Percentiles rank a stretch among this genome's conserved stretches.
Conservation (phyloP, 2,888 invertebrate species). For the Nomada ruficornis region DNA sequence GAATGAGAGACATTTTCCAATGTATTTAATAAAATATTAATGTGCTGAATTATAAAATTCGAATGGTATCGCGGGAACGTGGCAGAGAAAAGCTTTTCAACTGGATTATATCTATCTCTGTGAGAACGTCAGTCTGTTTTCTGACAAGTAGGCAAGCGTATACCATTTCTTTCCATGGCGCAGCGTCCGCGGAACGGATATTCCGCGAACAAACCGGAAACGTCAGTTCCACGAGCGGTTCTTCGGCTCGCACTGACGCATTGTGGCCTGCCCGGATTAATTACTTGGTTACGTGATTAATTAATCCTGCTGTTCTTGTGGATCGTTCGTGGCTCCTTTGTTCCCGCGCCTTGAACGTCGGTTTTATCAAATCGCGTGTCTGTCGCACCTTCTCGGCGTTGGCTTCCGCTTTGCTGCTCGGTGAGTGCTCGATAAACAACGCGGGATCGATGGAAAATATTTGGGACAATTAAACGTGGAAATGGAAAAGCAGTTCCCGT, state of each 20-base stretch:
- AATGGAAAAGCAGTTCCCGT: no score
- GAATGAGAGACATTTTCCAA: no score
- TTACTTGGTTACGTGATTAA: slow-evolving; percentile 22
- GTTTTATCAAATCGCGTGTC: not conserved
- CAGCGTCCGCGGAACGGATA: no score
- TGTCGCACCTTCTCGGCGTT: not conserved
- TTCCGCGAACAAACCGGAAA: not conserved
- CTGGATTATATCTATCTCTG: no score
- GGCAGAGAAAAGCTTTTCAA: no score
- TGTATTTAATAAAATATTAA: no score
- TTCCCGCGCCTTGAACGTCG: not conserved
- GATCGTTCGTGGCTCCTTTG: not conserved
- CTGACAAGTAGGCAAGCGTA: no score
- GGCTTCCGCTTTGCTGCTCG: not conserved
- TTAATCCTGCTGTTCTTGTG: slow-evolving; percentile 8
- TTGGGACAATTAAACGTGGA: slow-evolving; percentile 24
- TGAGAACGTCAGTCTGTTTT: not conserved
- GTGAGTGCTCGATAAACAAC: slow-evolving; percentile 14
- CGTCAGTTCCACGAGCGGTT: not conserved
- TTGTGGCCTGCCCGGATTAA: slow-evolving; percentile 13
- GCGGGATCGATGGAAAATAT: slow-evolving; percentile 40
- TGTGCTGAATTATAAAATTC: no score
- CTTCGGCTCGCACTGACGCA: not conserved
- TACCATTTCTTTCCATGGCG: not conserved
- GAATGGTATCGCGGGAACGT: no score